Base-by-base conservation (phyloP, 1,140 invertebrate species). In the Drosophila punjabiensis region DNA sequence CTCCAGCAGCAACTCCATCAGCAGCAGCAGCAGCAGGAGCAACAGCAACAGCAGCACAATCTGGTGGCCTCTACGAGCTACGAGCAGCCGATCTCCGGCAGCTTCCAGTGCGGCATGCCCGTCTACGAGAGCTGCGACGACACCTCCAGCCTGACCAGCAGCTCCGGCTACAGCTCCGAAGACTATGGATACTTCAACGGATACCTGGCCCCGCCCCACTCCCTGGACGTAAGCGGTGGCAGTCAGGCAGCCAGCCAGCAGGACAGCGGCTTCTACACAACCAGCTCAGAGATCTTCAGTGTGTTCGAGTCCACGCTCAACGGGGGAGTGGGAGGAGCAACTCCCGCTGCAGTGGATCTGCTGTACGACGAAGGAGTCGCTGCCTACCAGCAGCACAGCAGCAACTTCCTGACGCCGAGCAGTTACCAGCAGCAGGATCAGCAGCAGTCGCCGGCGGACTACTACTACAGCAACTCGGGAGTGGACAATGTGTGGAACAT, bases 111-210 rank as follows among this genome's bases (percentile, higher is more conserved):
- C 8, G 70, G 63, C 11, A 70, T 84, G 71, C 77, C 76, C 18
- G 50, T 89, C 9, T 92, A 93, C 65, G 92, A 93, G 63, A 92
- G 76, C 76, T 93, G 89, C 45, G 92, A 93, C 53, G 92, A 93
- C 47, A 92, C 92, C 30, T 93, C 92, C 45, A 92, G 89, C 20
- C 61, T 93, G 45, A 93, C 86, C 30, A 90, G 82, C 69, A 83
- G 79, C 62, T 91, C 92, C 5, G 82, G 86, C 45, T 91, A 92
- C 47, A 91, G 87, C 59, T 87, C 87, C 65, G 92, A 93, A 66
- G 91, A 93, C 13, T 93, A 90, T 28, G 56, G 79, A 11, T 82
- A 81, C 48, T 83, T 86, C 32, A 92, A 85, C 13, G 78, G 74
- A 11, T 91, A 91, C 35, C 41, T 82, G 62, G 13, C 55, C 4